Evolutionary conservation across 2,888 invertebrate species (phyloP).

Genomic region (Leucophora obtusa): DNA sequence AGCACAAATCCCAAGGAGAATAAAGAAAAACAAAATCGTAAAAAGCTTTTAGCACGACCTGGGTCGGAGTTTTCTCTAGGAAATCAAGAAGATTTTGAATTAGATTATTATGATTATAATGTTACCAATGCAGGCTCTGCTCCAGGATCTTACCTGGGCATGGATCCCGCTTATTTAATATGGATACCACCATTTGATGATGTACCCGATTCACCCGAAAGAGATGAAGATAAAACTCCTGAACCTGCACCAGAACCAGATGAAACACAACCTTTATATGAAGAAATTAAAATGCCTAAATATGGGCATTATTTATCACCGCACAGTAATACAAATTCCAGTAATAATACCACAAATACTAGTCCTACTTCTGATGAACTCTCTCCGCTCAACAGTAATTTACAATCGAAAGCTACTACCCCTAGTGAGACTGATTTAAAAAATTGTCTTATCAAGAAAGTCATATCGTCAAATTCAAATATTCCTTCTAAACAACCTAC

Average conservation of each 20-base stretch:
- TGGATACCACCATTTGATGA: conserved; percentile 92
- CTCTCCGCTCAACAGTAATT: conserved; percentile 72
- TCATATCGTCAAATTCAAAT: conserved; percentile 44
- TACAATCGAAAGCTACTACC: conserved; percentile 75
- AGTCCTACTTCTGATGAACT: conserved; percentile 81
- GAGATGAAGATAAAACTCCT: conserved; percentile 78
- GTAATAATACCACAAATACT: conserved; percentile 70
- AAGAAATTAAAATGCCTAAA: conserved; percentile 80
- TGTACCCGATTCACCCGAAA: conserved; percentile 86
- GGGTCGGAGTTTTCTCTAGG: conserved; percentile 89
- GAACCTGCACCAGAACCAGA: conserved; percentile 77
- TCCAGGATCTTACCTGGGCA: conserved; percentile 91
- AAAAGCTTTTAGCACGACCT: conserved; percentile 82
- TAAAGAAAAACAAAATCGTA: conserved; percentile 88
- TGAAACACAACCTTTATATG: conserved; percentile 71
- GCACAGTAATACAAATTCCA: conserved; percentile 83
- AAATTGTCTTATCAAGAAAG: conserved; percentile 65
- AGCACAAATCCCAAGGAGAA: conserved; percentile 86
- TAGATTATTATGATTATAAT: conserved; percentile 94
- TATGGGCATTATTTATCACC: conserved; percentile 78
- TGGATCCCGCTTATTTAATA: conserved; percentile 92
- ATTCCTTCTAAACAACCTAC: conserved; percentile 67
- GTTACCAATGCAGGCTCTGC: conserved; percentile 90
- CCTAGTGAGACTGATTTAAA: conserved; percentile 69
- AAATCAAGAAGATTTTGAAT: conserved; percentile 87